Percentiles rank a stretch among this genome's conserved stretches.
Conservation (phyloP, 2,113 vertebrate genomes). For the Antigone vipio region DNA sequence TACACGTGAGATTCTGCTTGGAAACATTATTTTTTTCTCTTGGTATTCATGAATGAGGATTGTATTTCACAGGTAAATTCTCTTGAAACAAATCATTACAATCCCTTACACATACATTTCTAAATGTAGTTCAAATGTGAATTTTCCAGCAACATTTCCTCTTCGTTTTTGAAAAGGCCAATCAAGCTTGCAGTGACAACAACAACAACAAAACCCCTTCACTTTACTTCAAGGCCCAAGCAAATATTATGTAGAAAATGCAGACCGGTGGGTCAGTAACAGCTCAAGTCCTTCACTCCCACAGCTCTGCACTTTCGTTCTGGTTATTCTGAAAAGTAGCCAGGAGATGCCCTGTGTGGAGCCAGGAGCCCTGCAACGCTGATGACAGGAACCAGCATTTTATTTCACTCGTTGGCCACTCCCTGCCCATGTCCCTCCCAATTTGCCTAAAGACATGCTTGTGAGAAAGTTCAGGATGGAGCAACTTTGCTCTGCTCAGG, state of each 20-base stretch:
- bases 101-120: background rate
- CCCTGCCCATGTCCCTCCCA: background rate
- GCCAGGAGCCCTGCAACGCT: background rate
- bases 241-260: background rate
- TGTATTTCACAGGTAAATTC: background rate
- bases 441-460: background rate
- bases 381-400: background rate
- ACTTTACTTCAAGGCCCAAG: background rate
- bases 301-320: background rate
- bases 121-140: background rate
- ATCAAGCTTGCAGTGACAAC: background rate
- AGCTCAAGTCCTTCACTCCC: background rate
- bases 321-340: constrained; percentile 5
- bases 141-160: background rate
- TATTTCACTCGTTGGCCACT: background rate
- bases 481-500: background rate
- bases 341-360: background rate
- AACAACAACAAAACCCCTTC: background rate
- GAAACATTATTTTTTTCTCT: background rate
- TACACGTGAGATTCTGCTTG: background rate
- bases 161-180: background rate
- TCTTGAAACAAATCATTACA: background rate
- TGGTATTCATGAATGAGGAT: background rate
- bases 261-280: background rate
- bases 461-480: background rate